Evolutionary conservation across 2,888 invertebrate genomes (phyloP).

Genomic region (Nephrotoma flavescens): DNA sequence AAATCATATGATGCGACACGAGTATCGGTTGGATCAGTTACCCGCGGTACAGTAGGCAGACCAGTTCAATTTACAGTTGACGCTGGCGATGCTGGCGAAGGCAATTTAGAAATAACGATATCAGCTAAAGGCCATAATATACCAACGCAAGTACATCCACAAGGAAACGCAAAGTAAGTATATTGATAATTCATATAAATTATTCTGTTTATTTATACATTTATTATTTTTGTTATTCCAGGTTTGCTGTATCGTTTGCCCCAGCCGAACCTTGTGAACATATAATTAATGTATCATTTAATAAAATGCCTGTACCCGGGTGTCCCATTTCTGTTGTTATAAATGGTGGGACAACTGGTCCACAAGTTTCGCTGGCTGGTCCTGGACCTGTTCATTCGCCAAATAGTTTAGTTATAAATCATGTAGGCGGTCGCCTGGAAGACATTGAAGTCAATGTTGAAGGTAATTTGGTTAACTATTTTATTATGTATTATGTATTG

Average conservation of each 20-base stretch:
- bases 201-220: conserved; percentile 4
- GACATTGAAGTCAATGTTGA: conserved; percentile 94
- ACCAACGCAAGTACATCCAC: conserved; percentile 88
- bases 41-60: conserved; percentile 72
- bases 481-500: conserved; percentile 16
- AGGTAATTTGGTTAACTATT: conserved; percentile 42
- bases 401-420: conserved; percentile 57
- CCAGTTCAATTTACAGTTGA: conserved; percentile 92
- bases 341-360: conserved; percentile 45
- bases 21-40: conserved; percentile 66
- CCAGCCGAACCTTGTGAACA: conserved; percentile 91
- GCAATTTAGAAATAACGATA: conserved; percentile 92
- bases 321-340: conserved; percentile 85
- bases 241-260: conserved; percentile 92
- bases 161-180: conserved; percentile 51
- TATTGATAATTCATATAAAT: background rate
- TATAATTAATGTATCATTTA: conserved; percentile 93
- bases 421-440: conserved; percentile 76
- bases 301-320: conserved; percentile 73
- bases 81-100: conserved; percentile 93
- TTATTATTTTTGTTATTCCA: conserved; percentile 16
- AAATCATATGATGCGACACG: conserved; percentile 88
- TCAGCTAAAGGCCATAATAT: conserved; percentile 86
- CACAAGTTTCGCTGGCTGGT: conserved; percentile 55
- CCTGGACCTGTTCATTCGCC: conserved; percentile 57